A percentile compares a stretch with the other conserved stretches of the same genome.
phyloP scores from a whole-genome alignment of 2,113 vertebrate genomes.

The Lipophrys pholis region DNA sequence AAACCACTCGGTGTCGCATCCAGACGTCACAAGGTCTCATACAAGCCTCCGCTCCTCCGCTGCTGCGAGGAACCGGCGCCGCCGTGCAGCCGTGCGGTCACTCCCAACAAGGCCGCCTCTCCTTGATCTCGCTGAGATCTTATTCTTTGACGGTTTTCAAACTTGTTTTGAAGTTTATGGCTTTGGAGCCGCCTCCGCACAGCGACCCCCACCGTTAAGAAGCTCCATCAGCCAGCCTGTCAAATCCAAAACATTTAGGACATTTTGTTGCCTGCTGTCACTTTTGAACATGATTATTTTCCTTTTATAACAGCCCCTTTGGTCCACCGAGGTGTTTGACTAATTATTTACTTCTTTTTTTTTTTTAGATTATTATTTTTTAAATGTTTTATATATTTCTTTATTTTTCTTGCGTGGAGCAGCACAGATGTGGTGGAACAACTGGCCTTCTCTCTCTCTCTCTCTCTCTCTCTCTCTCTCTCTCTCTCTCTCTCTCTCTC shows the following conservation, averaged over 20 bases:
- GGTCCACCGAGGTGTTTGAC: constrained; percentile 80
- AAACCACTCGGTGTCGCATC: constrained; percentile 19
- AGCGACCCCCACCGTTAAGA: constrained; percentile 16
- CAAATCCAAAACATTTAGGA: constrained; percentile 30
- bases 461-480: constrained; percentile 71
- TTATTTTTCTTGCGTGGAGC: constrained; percentile 79
- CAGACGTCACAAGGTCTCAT: constrained; percentile 1
- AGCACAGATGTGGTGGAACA: constrained; percentile 84
- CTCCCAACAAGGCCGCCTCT: constrained; percentile 59
- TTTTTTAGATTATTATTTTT: not conserved
- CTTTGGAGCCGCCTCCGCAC: constrained; percentile 66
- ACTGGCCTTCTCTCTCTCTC: constrained; percentile 70
- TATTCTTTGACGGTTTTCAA: constrained; percentile 81
- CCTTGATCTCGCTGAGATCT: constrained; percentile 90
- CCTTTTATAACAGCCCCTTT: constrained; percentile 47
- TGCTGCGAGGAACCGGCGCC: constrained; percentile 11
- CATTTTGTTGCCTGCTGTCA: constrained; percentile 58
- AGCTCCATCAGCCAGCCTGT: constrained; percentile 49
- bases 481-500: constrained; percentile 71
- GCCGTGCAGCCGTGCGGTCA: constrained; percentile 22
- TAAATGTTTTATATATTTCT: constrained; percentile 46
- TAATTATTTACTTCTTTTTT: constrained; percentile 66
- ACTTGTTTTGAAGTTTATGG: constrained; percentile 94
- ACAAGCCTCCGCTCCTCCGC: constrained; percentile 10
- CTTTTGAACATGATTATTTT: constrained; percentile 68